Conservation (phyloP, 2,797 vertebrate species). For the Tragelaphus eurycerus region DNA sequence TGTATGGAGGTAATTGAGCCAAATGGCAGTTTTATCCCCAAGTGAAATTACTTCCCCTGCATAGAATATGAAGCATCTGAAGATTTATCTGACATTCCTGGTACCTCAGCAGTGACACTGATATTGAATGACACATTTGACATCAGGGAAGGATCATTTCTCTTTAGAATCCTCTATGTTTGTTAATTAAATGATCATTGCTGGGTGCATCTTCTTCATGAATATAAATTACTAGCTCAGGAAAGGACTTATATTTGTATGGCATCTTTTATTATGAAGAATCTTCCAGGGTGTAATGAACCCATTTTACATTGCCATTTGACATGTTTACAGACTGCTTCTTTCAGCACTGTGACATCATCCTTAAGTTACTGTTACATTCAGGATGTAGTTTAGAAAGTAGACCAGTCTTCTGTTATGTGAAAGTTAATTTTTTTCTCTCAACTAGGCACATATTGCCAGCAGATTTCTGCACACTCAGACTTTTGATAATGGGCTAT, state of each 20-base stretch:
- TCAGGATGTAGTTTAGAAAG: neutral
- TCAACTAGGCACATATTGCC: neutral
- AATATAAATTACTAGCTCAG: conserved; percentile 21
- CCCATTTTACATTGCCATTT: neutral
- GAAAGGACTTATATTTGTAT: neutral
- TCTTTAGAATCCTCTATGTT: conserved; percentile 57
- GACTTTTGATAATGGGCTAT: neutral
- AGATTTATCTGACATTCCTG: conserved; percentile 56
- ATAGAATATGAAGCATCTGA: neutral
- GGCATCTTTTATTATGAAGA: conserved; percentile 31
- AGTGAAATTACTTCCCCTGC: conserved; percentile 58
- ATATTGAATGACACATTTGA: conserved; percentile 40
- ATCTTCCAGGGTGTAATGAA: conserved; percentile 3
- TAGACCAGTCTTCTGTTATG: neutral
- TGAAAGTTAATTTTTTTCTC: neutral
- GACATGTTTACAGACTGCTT: conserved; percentile 28
- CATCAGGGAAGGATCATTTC: conserved; percentile 50
- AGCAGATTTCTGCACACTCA: neutral
- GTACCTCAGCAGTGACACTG: conserved; percentile 25
- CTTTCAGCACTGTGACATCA: neutral
- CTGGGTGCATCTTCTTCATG: conserved; percentile 27
- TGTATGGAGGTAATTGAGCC: conserved; percentile 49
- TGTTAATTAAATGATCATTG: conserved; percentile 64
- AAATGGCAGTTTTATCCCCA: conserved; percentile 58
- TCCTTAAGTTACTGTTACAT: conserved; percentile 6